Evolutionary conservation across 2,888 invertebrate species (phyloP), one percentile per base, ranked within the genome.

Genomic region (Rhopalosiphum nymphaeae): DNA sequence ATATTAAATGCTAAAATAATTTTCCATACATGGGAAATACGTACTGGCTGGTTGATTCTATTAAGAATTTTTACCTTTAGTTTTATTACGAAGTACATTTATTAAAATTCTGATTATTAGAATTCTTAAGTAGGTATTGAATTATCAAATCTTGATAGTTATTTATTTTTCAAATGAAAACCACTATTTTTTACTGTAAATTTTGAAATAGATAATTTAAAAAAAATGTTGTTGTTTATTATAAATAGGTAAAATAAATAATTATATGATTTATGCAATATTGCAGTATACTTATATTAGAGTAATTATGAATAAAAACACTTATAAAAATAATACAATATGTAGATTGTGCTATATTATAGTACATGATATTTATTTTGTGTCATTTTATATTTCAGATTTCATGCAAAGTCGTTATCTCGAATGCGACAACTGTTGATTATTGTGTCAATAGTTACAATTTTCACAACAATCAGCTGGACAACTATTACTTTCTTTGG

Each of bases 401-500:
- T 94, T 26, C 95, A 95, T 61, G 97, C 97, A 85, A 96, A 97
- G 78, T 96, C 98, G 0, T 96, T 98, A 91, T 97, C 97, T 94
- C 98, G 98, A 96, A 98, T 98, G 97, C 96, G 98, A 91, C 97
- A 97, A 94, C 96, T 98, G 0, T 96, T 98, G 25, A 97, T 97
- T 95, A 96, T 97, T 95, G 97, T 98, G 56, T 96, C 97, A 95
- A 96, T 96, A 0, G 97, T 97, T 86, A 97, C 98, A 0, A 95
- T 97, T 0, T 95, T 97, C 1, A 96, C 97, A 36, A 97, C 97
- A 29, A 95, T 97, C 67, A 96, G 97, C 92, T 98, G 98, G 98
- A 97, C 97, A 2, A 97, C 97, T 1, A 96, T 98, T 36, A 98
- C 98, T 0, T 98, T 98, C 96, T 97, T 98, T 95, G 98, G 97